Evolutionary conservation across 2,888 invertebrate species (phyloP), one percentile per base, ranked within the genome.

Genomic region (Pollenia angustigena): DNA sequence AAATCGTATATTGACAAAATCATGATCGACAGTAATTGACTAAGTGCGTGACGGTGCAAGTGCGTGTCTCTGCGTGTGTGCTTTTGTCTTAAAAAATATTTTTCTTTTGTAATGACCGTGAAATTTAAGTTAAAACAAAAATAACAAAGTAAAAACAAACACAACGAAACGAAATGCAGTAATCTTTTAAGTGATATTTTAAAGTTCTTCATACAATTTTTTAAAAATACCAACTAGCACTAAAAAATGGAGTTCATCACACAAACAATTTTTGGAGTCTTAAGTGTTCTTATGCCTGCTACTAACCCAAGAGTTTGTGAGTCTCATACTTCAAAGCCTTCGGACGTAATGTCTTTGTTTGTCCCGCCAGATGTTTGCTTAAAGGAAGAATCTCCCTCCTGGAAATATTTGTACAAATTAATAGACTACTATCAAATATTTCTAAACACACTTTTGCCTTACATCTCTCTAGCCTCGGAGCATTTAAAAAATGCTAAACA

Each of bases 401-500:
- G 88, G 88, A 87, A 79, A 56, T 85, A 83, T 71, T 58, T 88
- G 12, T 32, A 76, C 44, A 83, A 78, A 48, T 44, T 89, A n/a
- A 18, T 81, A 48, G 87, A 85, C 18, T 83, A 76, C 42, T 85
- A 79, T n/a, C 71, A 79, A 46, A 56, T 78, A 23, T 54, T 58
- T 23, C n/a, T 83, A 12, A 87, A 88, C n/a, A 62, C 80, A 14
- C 44, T 89, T 69, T 75, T 84, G 72, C 75, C 85, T 40, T 79
- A 81, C 7, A 48, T 87, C 18, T 62, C 74, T 18, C 62, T 84
- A 32, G 52, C 56, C 7, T 60, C 79, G 62, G 82, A 90, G 52
- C 48, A 88, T 10, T 89, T 88, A 56, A 6, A 64, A 4, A 71
- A 90, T 40, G 68, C 81, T 14, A 81, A 64, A 54, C 84, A 91